Base-by-base conservation (phyloP, 2,888 invertebrate species). In the Tubiluchus corallicola region DNA sequence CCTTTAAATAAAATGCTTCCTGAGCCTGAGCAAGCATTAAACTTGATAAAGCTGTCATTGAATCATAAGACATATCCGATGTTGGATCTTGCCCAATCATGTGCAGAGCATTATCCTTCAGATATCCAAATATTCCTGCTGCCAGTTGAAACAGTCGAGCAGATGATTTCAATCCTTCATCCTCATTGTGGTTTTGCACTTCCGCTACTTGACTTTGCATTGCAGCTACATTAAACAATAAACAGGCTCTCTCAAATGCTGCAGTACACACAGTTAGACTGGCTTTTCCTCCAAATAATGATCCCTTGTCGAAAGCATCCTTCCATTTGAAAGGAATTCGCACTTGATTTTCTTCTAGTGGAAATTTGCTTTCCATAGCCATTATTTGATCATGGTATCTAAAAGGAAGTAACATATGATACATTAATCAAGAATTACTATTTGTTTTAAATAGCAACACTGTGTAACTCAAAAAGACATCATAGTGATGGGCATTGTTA, bases 301-400 rank as follows among this genome's bases (percentile, higher is more conserved):
- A 81, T 43, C 87, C 87, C 59, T 84, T 84, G 63, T 94, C 92
- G 61, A 98, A 98, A 0, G 96, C 94, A 75, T 96, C 94, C 66
- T 92, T 92, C 96, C 98, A 98, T 65, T 96, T 98, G 67, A 98
- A 98, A 2, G 88, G 83, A 51, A 94, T 83, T 64, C 84, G 83
- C 52, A 66, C 66, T 59, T 64, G 67, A 45, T 96, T 77, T 66
- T 96, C 94, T 54, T 85, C 79, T 1, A 85, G 76, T 2, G 96
- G 88, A 52, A 98, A 78, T 70, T 98, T 98, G 45, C 76, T 73
- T 68, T 96, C 94, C 61, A 98, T 71, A 4, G 84, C 78, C 52
- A 76, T 77, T 47, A 98, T 71, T 65, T 98, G 94, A 70, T 98
- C 96, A 70, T 90, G 87, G 68, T 98, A 98, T 57, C 96, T 94